Percentiles rank a stretch among this genome's conserved stretches.
Evolutionary conservation across 2,113 vertebrate species (phyloP).

Genomic region (Chlorodrepanis virens): DNA sequence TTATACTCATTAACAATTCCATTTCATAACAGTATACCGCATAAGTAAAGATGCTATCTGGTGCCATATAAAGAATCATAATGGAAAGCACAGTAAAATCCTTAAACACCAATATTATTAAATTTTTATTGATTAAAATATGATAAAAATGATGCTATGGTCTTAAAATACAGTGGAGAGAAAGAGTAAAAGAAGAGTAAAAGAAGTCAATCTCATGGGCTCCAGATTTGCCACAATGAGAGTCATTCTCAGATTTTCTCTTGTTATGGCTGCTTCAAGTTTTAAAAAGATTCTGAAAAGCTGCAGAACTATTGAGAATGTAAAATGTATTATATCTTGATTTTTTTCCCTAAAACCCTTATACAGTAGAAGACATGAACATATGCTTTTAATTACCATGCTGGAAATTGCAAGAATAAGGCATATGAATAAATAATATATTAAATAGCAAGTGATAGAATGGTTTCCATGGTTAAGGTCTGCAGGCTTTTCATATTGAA

Average conservation of each 20-base stretch:
- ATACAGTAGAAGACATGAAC: background rate
- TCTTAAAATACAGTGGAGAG: background rate
- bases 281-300: background rate
- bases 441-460: background rate
- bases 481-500: background rate
- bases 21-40: background rate
- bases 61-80: background rate
- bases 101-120: background rate
- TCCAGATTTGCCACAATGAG: background rate
- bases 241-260: background rate
- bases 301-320: background rate
- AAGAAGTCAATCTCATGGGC: background rate
- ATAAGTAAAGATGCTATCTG: background rate
- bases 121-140: background rate
- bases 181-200: background rate
- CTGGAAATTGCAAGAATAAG: background rate
- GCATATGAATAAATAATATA: background rate
- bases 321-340: background rate
- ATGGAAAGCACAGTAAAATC: background rate
- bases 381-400: background rate
- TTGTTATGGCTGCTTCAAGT: background rate
- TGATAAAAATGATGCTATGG: background rate
- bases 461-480: constrained; percentile 12
- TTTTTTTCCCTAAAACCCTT: background rate
- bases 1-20: background rate